phyloP scores from a whole-genome alignment of 1,140 invertebrate genomes.

The Mercenaria mercenaria region DNA sequence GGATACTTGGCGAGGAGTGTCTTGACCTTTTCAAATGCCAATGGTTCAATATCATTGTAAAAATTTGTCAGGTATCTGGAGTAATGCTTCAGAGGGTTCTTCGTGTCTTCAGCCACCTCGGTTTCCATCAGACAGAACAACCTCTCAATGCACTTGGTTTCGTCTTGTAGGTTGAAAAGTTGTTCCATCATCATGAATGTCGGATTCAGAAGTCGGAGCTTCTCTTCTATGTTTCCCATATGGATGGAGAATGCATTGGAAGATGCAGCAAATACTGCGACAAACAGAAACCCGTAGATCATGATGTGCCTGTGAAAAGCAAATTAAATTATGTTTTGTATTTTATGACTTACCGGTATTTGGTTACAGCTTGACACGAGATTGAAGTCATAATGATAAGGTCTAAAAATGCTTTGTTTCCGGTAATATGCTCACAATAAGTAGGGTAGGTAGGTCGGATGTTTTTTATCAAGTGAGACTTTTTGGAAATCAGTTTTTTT shows the following conservation, averaged over 20 bases:
- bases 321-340: too few relatives aligned
- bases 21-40: not conserved
- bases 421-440: too few relatives aligned
- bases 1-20: not conserved
- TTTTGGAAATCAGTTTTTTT: too few relatives aligned
- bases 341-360: too few relatives aligned
- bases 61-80: not conserved
- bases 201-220: not conserved
- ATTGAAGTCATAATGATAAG: too few relatives aligned
- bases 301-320: not conserved
- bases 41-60: not conserved
- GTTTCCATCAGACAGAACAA: not conserved
- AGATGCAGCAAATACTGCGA: not conserved
- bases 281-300: not conserved
- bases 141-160: not conserved
- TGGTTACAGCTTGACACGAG: too few relatives aligned
- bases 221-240: not conserved
- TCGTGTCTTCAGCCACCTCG: not conserved
- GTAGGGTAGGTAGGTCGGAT: too few relatives aligned
- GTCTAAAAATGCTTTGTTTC: too few relatives aligned
- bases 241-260: not conserved
- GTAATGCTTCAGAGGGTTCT: not conserved
- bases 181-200: not conserved
- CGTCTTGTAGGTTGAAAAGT: not conserved
- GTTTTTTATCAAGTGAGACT: too few relatives aligned